These are phyloP conservation scores for Megalops cyprinoides DNA, from an alignment of 2,797 vertebrate genomes.

Conservation along the genomic window DNA sequence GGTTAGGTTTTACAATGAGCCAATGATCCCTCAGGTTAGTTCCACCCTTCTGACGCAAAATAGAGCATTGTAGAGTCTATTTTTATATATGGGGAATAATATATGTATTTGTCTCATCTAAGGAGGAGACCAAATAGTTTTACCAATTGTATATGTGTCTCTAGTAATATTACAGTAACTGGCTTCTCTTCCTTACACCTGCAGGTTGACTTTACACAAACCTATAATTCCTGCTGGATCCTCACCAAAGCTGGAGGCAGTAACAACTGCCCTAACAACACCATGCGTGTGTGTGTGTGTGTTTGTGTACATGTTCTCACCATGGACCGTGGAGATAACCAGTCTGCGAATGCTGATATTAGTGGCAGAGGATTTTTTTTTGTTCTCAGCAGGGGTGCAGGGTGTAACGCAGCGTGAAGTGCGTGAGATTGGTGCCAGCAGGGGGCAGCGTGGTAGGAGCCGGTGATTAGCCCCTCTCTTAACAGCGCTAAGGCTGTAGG, in stretches of 20 bases:
- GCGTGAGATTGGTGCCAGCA: slow-evolving; percentile 60
- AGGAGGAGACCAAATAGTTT: background rate
- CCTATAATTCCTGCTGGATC: background rate
- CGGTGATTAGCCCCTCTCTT: slow-evolving; percentile 54
- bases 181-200: too few species aligned
- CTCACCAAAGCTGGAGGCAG: background rate
- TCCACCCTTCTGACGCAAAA: too few species aligned
- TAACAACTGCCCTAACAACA: background rate
- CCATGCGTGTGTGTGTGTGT: background rate
- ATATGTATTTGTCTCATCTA: too few species aligned
- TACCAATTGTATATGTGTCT: background rate
- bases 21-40: too few species aligned
- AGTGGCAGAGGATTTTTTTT: background rate
- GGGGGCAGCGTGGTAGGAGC: slow-evolving; percentile 55
- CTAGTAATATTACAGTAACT: too few species aligned
- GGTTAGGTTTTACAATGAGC: too few species aligned
- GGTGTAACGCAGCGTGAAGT: slow-evolving; percentile 22
- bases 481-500: slow-evolving; percentile 59
- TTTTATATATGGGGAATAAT: background rate
- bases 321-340: background rate
- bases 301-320: background rate
- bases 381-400: slow-evolving; percentile 15
- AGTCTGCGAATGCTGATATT: background rate
- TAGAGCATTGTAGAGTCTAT: too few species aligned
- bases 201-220: background rate